Evolutionary conservation across 2,888 invertebrate species (phyloP), one percentile per base, ranked within the genome.

Genomic region (Mythimna pallens): DNA sequence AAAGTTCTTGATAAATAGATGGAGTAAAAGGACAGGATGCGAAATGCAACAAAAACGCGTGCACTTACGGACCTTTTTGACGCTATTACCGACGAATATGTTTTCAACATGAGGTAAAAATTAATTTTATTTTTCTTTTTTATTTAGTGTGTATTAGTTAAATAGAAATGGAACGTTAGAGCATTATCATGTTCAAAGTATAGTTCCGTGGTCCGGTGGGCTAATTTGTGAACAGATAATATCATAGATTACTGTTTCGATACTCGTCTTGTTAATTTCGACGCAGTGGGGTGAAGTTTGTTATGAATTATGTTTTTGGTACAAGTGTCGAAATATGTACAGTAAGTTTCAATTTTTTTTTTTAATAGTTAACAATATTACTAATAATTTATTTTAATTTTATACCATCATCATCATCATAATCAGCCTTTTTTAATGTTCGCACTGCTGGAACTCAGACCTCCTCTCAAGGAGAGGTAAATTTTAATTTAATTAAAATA

Each of bases 211-310:
- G 71, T 76, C 62, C 62, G 70, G 78, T 75, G 69, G 63, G 65
- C 70, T 82, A 75, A 82, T 86, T 84, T 70, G 65, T 73, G 59
- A 70, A 74, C 6, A 67, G 86, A 86, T 84, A 80, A n/a, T 22
- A 78, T 86, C 84, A 14, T 64, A 65, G 73, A 86, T 86, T 73
- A 67, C 40, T 0, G 58, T 61, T 58, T 64, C 61, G 71, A 78
- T 80, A 76, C 43, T 54, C 1, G 55, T 20, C 72, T 78, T 70
- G 78, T 84, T 82, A 70, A 73, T 78, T 78, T 67, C 8, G 43
- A 63, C 10, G 66, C 36, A 64, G 58, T 66, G 59, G 52, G 34
- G 54, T 20, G 57, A 58, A n/a, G 30, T 66, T 63, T 47, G 20
- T 20, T 61, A 66, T 43, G 30, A 20, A 9, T 54, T 57, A 50